Base-by-base conservation (phyloP, 2,888 invertebrate genomes). In the Leptura quadrifasciata region DNA sequence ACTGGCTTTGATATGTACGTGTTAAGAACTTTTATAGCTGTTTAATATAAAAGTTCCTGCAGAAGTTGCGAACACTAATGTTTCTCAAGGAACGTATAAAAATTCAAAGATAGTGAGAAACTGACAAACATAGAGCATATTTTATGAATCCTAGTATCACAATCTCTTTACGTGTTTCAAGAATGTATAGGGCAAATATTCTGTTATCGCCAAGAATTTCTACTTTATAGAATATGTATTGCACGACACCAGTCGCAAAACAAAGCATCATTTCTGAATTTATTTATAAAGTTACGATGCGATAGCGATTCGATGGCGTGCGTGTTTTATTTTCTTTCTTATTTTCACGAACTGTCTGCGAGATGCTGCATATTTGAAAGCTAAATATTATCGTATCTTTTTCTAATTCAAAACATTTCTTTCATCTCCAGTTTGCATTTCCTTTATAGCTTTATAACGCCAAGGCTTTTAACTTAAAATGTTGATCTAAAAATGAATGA, bases 231-330 rank as follows among this genome's bases (percentile, higher is more conserved):
- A 80, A 80, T 80, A 80, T 75, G 78, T 78, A 78, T 80, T 79
- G 77, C 79, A 79, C 79, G 77, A 79, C 77, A 77, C 72, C 52
- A 74, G 80, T 78, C 75, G 78, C 80, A 80, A 80, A 80, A 80
- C 80, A 80, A 80, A 80, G 80, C 73, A 80, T 78, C 78, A 75
- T 80, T 80, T 78, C 75, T 78, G 78, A 80, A 80, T 80, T 78
- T 79, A 79, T 79, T 78, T 80, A 80, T 80, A 80, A 80, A 80
- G 80, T 80, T 80, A 76, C 77, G 77, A 65, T 55, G 47, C 67
- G 67, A 80, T 80, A 80, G 74, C 76, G 75, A 78, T 76, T 75
- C 74, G 58, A 60, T 64, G 76, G 64, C 69, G 75, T 65, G 78
- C 69, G 35, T 75, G 68, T 76, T 76, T 78, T 80, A 68, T 76